Evolutionary conservation across 2,113 vertebrate species (phyloP).

Genomic region (Herpetotheres cachinnans): DNA sequence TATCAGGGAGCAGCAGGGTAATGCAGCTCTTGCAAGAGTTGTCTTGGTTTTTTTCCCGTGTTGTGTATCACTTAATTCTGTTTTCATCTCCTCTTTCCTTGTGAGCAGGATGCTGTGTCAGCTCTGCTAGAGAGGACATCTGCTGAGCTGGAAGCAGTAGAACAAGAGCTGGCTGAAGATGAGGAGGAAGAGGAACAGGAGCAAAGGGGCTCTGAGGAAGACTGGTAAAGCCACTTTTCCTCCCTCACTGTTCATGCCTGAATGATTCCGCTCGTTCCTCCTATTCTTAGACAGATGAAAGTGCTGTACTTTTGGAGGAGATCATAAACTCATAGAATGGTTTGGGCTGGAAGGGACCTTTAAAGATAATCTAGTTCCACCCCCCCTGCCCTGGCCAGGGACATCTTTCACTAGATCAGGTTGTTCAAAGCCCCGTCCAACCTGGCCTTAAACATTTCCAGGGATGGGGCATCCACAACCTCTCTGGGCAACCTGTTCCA

Average conservation of each 20-base stretch:
- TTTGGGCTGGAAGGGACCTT: neutral
- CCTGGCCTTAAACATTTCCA: neutral
- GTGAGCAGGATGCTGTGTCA: slow-evolving; percentile 80
- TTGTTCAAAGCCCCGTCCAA: neutral
- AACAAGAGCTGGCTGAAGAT: slow-evolving; percentile 79
- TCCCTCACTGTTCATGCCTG: neutral
- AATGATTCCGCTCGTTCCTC: neutral
- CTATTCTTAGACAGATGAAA: neutral
- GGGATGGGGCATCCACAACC: neutral
- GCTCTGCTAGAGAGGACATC: slow-evolving; percentile 82
- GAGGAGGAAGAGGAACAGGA: slow-evolving; percentile 62
- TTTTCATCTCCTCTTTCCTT: neutral
- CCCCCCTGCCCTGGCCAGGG: neutral
- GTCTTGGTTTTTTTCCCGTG: neutral
- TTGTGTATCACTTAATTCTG: neutral
- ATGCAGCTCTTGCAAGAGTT: neutral
- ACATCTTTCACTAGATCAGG: neutral
- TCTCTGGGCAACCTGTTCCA: neutral
- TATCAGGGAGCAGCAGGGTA: neutral
- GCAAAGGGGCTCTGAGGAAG: slow-evolving; percentile 52
- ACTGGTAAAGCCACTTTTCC: slow-evolving; percentile 71
- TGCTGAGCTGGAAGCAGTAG: slow-evolving; percentile 80
- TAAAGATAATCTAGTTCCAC: neutral
- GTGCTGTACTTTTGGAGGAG: neutral
- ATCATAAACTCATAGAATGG: neutral